Evolutionary conservation across 2,888 invertebrate genomes (phyloP).

Genomic region (Nymphalis urticae): DNA sequence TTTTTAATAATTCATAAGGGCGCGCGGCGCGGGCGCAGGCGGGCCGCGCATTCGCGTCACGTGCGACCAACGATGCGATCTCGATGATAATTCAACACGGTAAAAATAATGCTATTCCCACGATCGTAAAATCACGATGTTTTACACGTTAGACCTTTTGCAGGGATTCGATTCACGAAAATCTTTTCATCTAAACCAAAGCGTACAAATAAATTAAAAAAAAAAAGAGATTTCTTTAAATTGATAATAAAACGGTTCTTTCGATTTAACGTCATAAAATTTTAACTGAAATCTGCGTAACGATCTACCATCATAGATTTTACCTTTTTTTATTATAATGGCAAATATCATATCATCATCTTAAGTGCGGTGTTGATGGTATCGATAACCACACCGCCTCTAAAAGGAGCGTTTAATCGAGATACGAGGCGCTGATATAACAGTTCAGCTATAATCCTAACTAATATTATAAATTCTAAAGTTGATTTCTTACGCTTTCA

Average conservation of each 20-base stretch:
- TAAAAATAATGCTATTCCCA: conserved; percentile 75
- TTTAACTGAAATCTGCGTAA: conserved; percentile 31
- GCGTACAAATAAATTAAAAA: background rate
- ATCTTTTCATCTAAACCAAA: conserved; percentile 36
- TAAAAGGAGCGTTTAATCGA: conserved; percentile 35
- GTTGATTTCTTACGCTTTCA: no score
- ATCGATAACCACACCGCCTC: conserved; percentile 23
- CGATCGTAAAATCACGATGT: conserved; percentile 72
- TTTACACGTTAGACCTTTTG: conserved; percentile 28
- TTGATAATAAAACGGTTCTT: conserved; percentile 14
- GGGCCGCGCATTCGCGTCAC: conserved; percentile 65
- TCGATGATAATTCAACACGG: conserved; percentile 61
- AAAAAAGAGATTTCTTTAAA: conserved; percentile 6
- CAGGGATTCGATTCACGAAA: conserved; percentile 49
- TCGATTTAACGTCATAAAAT: conserved; percentile 24
- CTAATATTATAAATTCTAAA: background rate
- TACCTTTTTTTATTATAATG: conserved; percentile 25
- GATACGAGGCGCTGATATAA: conserved; percentile 27
- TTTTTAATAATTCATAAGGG: conserved; percentile 78
- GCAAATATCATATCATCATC: conserved; percentile 27
- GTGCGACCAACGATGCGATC: conserved; percentile 61
- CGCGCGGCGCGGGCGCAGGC: conserved; percentile 44
- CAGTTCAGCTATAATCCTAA: conserved; percentile 10
- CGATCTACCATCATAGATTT: conserved; percentile 28
- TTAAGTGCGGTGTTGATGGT: conserved; percentile 21